A percentile compares a stretch with the other conserved stretches of the same genome.
These are phyloP conservation scores for Lepus townsendii DNA, from an alignment of 2,797 vertebrate genomes.

Conservation along the genomic window DNA sequence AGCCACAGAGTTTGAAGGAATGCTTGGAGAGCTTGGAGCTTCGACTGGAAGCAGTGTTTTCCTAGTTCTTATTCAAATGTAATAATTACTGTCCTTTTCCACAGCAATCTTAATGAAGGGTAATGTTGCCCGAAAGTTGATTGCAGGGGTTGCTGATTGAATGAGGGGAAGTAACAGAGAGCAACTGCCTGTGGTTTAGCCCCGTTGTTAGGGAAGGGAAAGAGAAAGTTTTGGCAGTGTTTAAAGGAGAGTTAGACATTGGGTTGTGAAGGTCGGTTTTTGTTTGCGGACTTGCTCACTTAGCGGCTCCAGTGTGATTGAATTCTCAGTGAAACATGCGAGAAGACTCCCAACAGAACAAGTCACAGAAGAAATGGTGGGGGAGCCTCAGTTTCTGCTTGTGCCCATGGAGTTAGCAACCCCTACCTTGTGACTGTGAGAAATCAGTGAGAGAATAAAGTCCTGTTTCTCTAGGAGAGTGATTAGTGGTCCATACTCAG, in stretches of 20 bases:
- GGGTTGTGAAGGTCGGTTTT: neutral
- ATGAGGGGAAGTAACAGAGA: neutral
- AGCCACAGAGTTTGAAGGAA: neutral
- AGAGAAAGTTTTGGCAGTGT: neutral
- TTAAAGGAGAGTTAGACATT: neutral
- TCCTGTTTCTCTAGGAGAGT: neutral
- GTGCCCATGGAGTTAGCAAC: neutral
- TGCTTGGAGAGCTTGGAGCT: neutral
- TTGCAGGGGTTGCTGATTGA: neutral
- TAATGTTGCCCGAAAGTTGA: neutral
- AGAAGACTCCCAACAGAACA: neutral
- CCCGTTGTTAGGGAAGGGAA: neutral
- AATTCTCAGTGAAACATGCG: no score
- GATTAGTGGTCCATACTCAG: neutral
- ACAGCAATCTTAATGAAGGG: neutral
- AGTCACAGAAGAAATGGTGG: neutral
- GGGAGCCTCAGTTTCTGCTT: neutral
- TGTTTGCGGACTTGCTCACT: neutral
- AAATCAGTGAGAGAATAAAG: neutral
- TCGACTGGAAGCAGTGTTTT: neutral
- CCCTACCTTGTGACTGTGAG: neutral
- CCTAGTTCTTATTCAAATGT: neutral
- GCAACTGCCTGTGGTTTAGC: neutral
- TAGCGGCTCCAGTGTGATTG: neutral
- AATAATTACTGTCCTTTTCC: constrained; percentile 26